Percentiles rank a stretch among this genome's conserved stretches.
Conservation (phyloP, 2,888 invertebrate species). For the Molanna angustata region DNA sequence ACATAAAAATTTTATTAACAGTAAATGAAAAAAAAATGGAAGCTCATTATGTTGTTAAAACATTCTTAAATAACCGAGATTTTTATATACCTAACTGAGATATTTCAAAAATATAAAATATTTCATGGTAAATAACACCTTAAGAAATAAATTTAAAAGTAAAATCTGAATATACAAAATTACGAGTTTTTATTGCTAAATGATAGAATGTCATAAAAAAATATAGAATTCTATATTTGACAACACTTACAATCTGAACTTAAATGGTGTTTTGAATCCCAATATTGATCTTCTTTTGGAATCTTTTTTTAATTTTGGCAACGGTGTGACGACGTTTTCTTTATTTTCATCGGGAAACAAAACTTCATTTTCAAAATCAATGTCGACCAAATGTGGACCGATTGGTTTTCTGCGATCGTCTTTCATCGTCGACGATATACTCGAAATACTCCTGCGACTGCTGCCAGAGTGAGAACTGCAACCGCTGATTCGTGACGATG, state of each 20-base stretch:
- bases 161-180: too few species aligned
- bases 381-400: constrained; percentile 4
- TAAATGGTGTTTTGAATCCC: constrained; percentile 53
- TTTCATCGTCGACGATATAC: constrained; percentile 7
- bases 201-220: too few species aligned
- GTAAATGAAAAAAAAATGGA: too few species aligned
- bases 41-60: too few species aligned
- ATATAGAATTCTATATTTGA: too few species aligned
- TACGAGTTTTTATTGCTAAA: too few species aligned
- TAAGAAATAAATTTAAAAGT: too few species aligned
- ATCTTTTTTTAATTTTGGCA: constrained; percentile 39
- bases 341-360: constrained; percentile 13
- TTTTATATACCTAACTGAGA: too few species aligned
- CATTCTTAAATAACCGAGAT: too few species aligned
- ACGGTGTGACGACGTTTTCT: constrained; percentile 20
- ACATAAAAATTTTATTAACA: too few species aligned
- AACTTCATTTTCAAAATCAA: constrained; percentile 10
- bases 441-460: constrained; percentile 22
- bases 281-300: constrained; percentile 47
- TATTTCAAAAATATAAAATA: too few species aligned
- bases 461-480: constrained; percentile 25
- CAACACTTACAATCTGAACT: constrained; percentile 40
- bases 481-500: constrained; percentile 17
- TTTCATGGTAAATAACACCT: too few species aligned
- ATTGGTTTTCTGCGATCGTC: constrained; percentile 9